phyloP scores from a whole-genome alignment of 1,140 invertebrate species.

The Trichonephila clavata region DNA sequence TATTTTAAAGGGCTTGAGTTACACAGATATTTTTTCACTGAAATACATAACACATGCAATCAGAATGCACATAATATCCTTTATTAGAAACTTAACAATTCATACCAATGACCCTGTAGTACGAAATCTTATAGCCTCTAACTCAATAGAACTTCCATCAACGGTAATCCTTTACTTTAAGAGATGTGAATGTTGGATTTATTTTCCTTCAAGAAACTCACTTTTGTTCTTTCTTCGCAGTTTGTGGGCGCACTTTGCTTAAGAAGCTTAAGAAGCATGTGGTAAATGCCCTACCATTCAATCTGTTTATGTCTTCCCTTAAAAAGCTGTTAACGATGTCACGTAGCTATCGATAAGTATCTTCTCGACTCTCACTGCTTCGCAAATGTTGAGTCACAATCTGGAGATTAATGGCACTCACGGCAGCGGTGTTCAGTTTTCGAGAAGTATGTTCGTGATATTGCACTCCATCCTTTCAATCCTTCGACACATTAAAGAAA shows the following conservation, averaged over 20 bases:
- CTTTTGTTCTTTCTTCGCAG: background rate
- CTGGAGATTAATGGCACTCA: background rate
- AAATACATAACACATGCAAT: no score
- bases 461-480: background rate
- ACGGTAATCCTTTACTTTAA: background rate
- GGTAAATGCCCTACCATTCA: background rate
- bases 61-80: no score
- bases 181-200: background rate
- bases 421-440: background rate
- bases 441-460: background rate
- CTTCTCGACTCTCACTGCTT: background rate
- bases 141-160: background rate
- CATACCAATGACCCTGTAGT: background rate
- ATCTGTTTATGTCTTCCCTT: background rate
- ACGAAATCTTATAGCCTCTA: background rate
- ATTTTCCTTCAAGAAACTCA: background rate
- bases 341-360: background rate
- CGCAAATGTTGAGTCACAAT: background rate
- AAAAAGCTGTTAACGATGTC: background rate
- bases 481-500: background rate
- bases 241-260: background rate
- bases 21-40: no score
- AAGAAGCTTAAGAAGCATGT: background rate
- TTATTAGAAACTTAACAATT: background rate
- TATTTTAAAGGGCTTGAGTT: no score